Conservation (phyloP, 2,113 vertebrate species). For the Brachionichthys hirsutus region DNA sequence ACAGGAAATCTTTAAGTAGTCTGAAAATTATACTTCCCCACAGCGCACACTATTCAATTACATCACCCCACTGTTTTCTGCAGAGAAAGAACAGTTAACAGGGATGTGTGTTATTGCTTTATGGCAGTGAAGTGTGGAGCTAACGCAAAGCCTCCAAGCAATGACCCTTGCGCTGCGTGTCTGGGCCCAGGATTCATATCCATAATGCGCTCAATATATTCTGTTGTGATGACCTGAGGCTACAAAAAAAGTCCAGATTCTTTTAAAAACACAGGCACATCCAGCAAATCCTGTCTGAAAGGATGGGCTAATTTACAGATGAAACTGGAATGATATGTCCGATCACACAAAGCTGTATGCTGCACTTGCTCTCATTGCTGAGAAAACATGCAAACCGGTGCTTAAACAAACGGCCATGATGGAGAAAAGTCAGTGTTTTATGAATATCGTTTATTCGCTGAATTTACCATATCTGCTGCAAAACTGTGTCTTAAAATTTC, state of each 20-base stretch:
- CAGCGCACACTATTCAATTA: conserved; percentile 74
- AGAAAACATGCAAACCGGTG: conserved; percentile 34
- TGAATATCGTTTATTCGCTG: conserved; percentile 29
- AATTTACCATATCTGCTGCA: conserved; percentile 18
- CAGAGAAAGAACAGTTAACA: conserved; percentile 70
- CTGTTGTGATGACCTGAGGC: conserved; percentile 77
- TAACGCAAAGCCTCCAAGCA: conserved; percentile 71
- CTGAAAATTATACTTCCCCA: conserved; percentile 62
- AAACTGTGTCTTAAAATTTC: conserved; percentile 39
- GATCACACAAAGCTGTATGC: conserved; percentile 48
- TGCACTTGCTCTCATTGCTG: conserved; percentile 45
- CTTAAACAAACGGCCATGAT: conserved; percentile 41
- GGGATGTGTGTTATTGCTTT: conserved; percentile 76
- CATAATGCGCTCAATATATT: conserved; percentile 84
- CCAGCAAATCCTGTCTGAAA: conserved; percentile 74
- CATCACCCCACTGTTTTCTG: conserved; percentile 48
- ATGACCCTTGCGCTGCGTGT: conserved; percentile 73
- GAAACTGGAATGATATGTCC: conserved; percentile 69
- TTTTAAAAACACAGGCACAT: conserved; percentile 73
- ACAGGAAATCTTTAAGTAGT: conserved; percentile 62
- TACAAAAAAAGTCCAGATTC: conserved; percentile 64
- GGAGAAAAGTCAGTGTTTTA: conserved; percentile 22
- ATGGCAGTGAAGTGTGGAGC: conserved; percentile 76
- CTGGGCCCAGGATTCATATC: conserved; percentile 80
- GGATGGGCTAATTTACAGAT: conserved; percentile 73